Evolutionary conservation across 2,113 vertebrate genomes (phyloP), one percentile per base, ranked within the genome.

Genomic region (Psophia crepitans): DNA sequence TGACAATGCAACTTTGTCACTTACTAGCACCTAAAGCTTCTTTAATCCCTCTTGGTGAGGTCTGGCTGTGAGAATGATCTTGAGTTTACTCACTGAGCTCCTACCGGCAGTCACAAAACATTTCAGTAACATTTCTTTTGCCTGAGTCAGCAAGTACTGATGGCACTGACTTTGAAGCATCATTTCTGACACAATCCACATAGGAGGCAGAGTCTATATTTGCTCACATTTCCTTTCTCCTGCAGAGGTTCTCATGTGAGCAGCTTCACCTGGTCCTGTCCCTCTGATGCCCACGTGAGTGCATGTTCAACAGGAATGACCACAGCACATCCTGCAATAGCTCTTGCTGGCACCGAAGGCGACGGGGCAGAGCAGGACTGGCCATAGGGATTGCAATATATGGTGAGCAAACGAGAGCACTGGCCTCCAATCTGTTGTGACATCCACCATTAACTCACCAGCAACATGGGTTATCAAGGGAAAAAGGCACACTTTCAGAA

Each of bases 311-410:
- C 14, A 48, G 46, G 18, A 61, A 37, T 2, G 22, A 32, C 41
- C 63, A 16, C 23, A n/a, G 49, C 0, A 0, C n/a, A 33, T 43
- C 53, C 60, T 84, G 54, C 28, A 14, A 41, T 6, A 46, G 37
- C 76, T 33, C 4, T 9, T 48, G 51, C 37, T 65, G 44, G 30
- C 57, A 53, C n/a, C 7, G 1, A 35, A 41, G 66, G 39, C 0
- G 1, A 32, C 21, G 20, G 27, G 60, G 49, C 51, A 41, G 28
- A 41, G 28, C 9, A 27, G 63, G 28, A 33, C 11, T 58, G 61
- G 43, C 33, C 4, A 0, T 3, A 35, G 28, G 66, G 46, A 44
- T 37, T 24, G 27, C 0, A 5, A 19, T 11, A 13, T 3, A 24
- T 11, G 27, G 32, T 0, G 4, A 21, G 63, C 4, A 35, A 78